Conservation (phyloP, 2,797 vertebrate species). For the Urosaurus nigricauda region DNA sequence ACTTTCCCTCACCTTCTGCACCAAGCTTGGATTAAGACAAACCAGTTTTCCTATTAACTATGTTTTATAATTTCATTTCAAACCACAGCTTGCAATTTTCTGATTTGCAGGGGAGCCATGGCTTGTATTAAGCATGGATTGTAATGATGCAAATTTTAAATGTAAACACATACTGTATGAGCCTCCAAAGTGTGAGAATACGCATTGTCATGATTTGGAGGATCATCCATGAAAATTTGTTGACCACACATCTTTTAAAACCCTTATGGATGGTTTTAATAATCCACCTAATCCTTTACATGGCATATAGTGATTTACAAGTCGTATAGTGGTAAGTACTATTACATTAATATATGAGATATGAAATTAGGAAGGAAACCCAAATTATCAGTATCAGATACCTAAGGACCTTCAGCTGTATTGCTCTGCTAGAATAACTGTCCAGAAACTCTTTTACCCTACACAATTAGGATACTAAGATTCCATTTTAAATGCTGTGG, state of each 20-base stretch:
- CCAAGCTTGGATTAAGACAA: neutral
- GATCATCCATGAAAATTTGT: neutral
- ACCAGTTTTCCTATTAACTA: neutral
- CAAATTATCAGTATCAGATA: neutral
- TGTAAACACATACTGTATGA: neutral
- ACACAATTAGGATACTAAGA: no score
- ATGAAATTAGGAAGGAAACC: neutral
- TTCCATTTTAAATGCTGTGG: no score
- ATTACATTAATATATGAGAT: neutral
- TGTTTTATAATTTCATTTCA: neutral
- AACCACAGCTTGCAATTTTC: neutral
- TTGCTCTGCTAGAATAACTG: neutral
- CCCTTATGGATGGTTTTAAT: neutral
- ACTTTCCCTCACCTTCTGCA: neutral
- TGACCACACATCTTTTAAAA: neutral
- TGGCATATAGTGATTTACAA: no score
- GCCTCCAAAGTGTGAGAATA: no score
- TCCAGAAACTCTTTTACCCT: no score
- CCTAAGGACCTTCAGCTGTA: neutral
- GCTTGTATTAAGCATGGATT: neutral
- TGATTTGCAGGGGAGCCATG: neutral
- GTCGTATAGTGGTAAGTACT: neutral
- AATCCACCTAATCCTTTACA: no score
- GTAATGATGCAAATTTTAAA: neutral
- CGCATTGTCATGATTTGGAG: neutral